Evolutionary conservation across 2,113 vertebrate genomes (phyloP).

Genomic region (Riparia riparia): DNA sequence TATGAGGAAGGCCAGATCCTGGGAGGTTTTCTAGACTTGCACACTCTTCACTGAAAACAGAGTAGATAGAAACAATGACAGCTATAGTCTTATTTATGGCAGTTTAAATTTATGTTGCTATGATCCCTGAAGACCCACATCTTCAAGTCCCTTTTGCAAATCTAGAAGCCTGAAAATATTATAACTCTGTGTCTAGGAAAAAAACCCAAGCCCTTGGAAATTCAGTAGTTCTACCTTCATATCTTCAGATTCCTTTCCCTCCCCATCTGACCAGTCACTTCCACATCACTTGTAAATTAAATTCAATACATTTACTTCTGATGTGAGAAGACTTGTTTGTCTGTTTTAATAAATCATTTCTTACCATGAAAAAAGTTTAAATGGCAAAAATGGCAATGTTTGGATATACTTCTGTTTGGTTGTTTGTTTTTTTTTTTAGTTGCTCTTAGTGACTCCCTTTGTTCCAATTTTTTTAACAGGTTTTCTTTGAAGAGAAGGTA

Average conservation of each 20-base stretch:
- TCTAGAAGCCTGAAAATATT: not conserved
- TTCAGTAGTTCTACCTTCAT: not conserved
- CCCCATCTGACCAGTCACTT: not conserved
- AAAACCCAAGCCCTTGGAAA: not conserved
- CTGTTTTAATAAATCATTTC: not conserved
- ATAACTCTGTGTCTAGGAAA: not conserved
- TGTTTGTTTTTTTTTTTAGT: too few species aligned
- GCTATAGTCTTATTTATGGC: not conserved
- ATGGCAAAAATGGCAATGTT: not conserved
- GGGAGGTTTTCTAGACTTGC: not conserved
- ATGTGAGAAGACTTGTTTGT: not conserved
- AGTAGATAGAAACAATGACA: not conserved
- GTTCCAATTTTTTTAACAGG: not conserved
- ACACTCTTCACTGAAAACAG: not conserved
- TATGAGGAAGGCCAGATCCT: not conserved
- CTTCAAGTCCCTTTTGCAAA: not conserved
- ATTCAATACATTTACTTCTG: not conserved
- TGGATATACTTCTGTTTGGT: not conserved
- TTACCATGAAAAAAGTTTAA: not conserved
- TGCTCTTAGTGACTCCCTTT: not conserved
- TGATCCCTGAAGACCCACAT: not conserved
- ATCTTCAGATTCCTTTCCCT: not conserved
- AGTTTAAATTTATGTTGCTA: not conserved
- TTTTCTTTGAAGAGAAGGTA: not conserved
- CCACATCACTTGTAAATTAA: not conserved